These are phyloP conservation scores for Microcaecilia unicolor DNA, from an alignment of 2,797 vertebrate species.

Conservation along the genomic window DNA sequence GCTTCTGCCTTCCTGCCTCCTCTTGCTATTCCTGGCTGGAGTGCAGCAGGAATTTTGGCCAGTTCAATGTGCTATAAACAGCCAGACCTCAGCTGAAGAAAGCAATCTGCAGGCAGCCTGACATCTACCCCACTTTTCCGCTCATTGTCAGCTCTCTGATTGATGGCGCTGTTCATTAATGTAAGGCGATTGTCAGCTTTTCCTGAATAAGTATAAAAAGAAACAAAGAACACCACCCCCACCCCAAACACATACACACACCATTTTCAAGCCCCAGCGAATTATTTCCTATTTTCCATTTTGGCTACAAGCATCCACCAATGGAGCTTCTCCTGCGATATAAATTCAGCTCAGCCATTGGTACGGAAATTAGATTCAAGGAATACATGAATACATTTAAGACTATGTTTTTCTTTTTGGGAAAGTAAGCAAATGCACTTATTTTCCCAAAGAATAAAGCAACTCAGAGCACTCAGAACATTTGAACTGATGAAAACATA, in stretches of 20 bases:
- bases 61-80: constrained; percentile 66
- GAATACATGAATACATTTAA: constrained; percentile 17
- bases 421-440: constrained; percentile 24
- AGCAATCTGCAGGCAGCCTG: constrained; percentile 71
- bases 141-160: constrained; percentile 90
- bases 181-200: constrained; percentile 94
- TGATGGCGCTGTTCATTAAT: constrained; percentile 90
- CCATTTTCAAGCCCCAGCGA: constrained; percentile 66
- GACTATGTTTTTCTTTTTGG: constrained; percentile 7
- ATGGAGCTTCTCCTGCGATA: constrained; percentile 38
- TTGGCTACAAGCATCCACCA: constrained; percentile 49
- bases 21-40: constrained; percentile 54
- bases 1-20: constrained; percentile 40
- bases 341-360: constrained; percentile 18
- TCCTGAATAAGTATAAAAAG: constrained; percentile 99
- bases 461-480: too few species aligned
- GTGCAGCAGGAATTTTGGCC: constrained; percentile 49
- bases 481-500: too few species aligned
- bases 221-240: constrained; percentile 91
- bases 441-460: too few species aligned
- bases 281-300: constrained; percentile 71
- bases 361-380: constrained; percentile 39
- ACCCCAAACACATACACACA: too few species aligned
- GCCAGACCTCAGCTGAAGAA: constrained; percentile 50
- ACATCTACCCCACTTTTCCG: constrained; percentile 87